phyloP scores from a whole-genome alignment of 1,140 invertebrate genomes.

The Condylostylus longicornis region DNA sequence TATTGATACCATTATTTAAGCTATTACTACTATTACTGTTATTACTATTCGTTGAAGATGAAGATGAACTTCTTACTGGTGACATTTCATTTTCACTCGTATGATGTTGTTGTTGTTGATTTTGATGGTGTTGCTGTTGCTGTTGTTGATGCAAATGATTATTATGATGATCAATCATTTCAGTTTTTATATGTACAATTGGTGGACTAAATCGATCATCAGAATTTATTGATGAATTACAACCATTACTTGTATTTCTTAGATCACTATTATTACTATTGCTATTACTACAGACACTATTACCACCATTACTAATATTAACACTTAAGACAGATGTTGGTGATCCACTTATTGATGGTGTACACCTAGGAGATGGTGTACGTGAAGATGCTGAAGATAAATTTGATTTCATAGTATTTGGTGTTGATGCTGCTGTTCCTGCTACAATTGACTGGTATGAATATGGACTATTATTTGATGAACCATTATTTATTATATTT shows the following conservation, averaged over 20 bases:
- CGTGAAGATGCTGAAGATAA: constrained; percentile 27
- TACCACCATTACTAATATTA: no score
- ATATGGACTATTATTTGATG: no score
- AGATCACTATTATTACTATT: no score
- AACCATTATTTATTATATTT: no score
- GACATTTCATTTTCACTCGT: no score
- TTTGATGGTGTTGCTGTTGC: not conserved
- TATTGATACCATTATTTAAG: not conserved
- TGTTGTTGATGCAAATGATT: constrained; percentile 9
- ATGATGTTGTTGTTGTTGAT: constrained; percentile 8
- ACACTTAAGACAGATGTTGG: constrained; percentile 17
- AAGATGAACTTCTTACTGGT: no score
- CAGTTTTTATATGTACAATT: not conserved
- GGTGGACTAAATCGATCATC: not conserved
- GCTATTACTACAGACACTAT: no score
- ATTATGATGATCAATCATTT: constrained; percentile 19
- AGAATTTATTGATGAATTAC: no score
- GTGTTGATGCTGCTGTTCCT: not conserved
- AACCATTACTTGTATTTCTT: no score
- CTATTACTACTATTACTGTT: constrained; percentile 7
- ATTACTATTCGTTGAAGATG: constrained; percentile 21
- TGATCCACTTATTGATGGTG: constrained; percentile 12
- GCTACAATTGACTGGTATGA: no score
- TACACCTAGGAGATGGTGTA: constrained; percentile 22
- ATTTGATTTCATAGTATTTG: constrained; percentile 21